Evolutionary conservation across 2,797 vertebrate genomes (phyloP), one percentile per base, ranked within the genome.

Genomic region (Sternotherus odoratus): DNA sequence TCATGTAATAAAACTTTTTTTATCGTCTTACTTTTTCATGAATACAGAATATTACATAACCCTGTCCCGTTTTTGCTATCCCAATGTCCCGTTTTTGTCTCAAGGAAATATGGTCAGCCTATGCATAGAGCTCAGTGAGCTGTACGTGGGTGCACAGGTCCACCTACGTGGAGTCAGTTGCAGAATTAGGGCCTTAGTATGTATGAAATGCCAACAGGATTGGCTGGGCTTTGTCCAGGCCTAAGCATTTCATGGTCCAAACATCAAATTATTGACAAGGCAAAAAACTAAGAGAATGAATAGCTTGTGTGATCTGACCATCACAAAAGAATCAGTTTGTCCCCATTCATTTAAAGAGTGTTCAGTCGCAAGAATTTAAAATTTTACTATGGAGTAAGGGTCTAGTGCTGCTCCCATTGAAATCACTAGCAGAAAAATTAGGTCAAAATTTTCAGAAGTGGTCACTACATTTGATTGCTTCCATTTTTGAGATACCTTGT

Each of bases 401-500:
- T 50, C 63, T 83, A 49, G 84, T 94, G 91, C 88, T 95, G 46
- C 51, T 90, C 12, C 48, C 28, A 36, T 96, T 92, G 87, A 86
- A 91, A 79, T 95, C 90, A 88, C 50, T 63, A 72, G 51, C 46
- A 92, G 43, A 93, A 92, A 39, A 79, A 74, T 77, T 85, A 88
- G 87, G 91, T 94, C 69, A 93, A 91, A 49, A 87, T 95, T 87
- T 94, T 95, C 83, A 87, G 23, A 39, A 95, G 87, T 56, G 5
- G 46, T 87, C 87, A 86, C 66, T 82, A 86, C 95, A 94, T 79
- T 88, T 91, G 85, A 83, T 81, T 94, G 92, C 93, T 88, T 95
- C 92, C 90, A 79, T 87, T 88, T 95, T 82, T n/a, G 83, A 30
- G 50, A 33, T 78, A 69, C 80, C 89, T 17, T 92, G 87, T 88